Evolutionary conservation across 1,140 invertebrate genomes (phyloP).

Genomic region (Armadillidium nasatum): DNA sequence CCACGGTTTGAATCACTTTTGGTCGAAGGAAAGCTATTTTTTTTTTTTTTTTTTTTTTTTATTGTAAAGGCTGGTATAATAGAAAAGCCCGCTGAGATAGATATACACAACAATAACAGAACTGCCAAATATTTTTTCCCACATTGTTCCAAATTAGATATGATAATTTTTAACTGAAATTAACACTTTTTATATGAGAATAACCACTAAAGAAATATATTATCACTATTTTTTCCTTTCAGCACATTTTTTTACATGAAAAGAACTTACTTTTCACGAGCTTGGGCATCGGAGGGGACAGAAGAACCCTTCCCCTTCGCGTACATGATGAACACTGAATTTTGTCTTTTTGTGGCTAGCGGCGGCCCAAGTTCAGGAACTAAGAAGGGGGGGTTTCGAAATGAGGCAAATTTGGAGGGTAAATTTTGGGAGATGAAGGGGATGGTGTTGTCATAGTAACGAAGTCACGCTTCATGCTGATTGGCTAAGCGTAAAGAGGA

Average conservation of each 20-base stretch:
- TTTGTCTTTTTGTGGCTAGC: neutral
- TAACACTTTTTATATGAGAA: too few species aligned
- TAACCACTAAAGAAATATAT: too few species aligned
- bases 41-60: neutral
- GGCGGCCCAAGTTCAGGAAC: constrained; percentile 3
- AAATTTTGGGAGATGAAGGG: constrained; percentile 6
- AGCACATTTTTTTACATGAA: too few species aligned
- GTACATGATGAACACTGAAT: constrained; percentile 63
- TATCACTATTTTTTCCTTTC: too few species aligned
- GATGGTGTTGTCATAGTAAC: constrained; percentile 1
- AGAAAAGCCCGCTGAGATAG: too few species aligned
- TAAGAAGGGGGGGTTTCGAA: neutral
- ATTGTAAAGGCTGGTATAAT: neutral
- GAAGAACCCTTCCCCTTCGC: constrained; percentile 86
- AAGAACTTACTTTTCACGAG: constrained; percentile 80
- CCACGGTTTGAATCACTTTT: neutral
- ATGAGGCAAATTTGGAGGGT: neutral
- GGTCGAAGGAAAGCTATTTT: neutral
- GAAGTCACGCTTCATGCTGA: neutral
- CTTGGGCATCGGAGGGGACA: constrained; percentile 88
- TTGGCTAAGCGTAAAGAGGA: neutral
- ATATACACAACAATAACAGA: too few species aligned
- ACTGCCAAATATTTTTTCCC: too few species aligned
- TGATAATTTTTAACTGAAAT: too few species aligned
- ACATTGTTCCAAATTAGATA: too few species aligned